Evolutionary conservation across 2,113 vertebrate species (phyloP), one percentile per base, ranked within the genome.

Genomic region (Xiphophorus couchianus): DNA sequence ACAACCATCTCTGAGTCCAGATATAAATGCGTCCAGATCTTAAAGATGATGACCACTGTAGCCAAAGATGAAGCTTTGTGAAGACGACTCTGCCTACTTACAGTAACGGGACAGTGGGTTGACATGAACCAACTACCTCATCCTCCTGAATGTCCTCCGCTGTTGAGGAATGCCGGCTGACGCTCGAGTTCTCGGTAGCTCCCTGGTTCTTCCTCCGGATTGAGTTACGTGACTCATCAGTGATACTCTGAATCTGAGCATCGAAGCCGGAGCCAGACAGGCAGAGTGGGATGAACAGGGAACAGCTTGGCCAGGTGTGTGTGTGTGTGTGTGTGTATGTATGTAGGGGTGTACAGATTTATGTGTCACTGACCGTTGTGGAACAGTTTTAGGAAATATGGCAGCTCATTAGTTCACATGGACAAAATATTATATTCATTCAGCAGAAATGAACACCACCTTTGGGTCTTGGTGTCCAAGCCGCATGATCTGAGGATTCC

Each of bases 191-290:
- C 73, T 92, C 88, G 9, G 82, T 84, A 62, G 90, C 86, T 77
- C 82, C 87, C 75, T 72, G 92, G 90, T 94, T 94, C 94, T 95
- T 96, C 90, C 95, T 94, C 86, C 94, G 91, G 90, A 95, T 96
- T 68, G 95, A 95, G 93, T 91, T 94, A 92, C 95, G 95, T 0
- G 95, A 96, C 72, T 93, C 94, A 5, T 96, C 95, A 70, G 94
- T 95, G 93, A 96, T 95, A 93, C 95, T 95, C 86, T 96, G 95
- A 94, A 96, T 95, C 95, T 96, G 93, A 89, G 90, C 31, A 73
- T 44, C 30, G 76, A 2, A 81, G 63, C 12, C 8, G 1, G 75
- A 68, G 90, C 93, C 83, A 58, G 80, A 62, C 58, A 66, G 84
- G 87, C 77, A 71, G 69, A 37, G 73, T 78, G 66, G 88, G 83